Base-by-base conservation (phyloP, 2,113 vertebrate genomes). In the Catharus minimus region DNA sequence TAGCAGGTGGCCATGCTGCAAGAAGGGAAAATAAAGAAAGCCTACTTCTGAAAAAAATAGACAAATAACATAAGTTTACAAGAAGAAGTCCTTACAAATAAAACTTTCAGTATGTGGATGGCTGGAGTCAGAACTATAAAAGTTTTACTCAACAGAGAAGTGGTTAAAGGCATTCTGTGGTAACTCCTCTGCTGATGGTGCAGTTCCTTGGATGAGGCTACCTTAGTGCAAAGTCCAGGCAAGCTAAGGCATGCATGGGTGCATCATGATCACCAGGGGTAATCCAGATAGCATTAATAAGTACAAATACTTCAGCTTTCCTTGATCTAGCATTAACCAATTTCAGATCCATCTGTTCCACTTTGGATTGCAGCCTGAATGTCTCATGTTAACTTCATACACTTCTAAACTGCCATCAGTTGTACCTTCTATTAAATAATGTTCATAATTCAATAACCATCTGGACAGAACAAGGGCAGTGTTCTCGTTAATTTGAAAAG, bases 321-420 rank as follows among this genome's bases (percentile, higher is more conserved):
- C 68, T 94, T 96, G 62, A 46, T 93, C 57, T 73, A 95, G 57
- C 62, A 93, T 89, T 89, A 96, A 94, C 62, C 76, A 89, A 30
- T 84, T 93, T 92, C 87, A 82, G 75, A 74, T 81, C 93, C 95
- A 95, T 94, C 90, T 95, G 85, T 82, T 92, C 44, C n/a, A 23
- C 24, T 91, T 93, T 93, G 90, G 83, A 86, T 46, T 84, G 91
- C 56, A 71, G 82, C 80, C 81, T 84, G 73, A 82, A 86, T 87
- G 30, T 90, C 87, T 86, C 86, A 90, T 85, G 65, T 60, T 88
- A 82, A 68, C n/a, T 89, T 86, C 64, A 46, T 41, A 82, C 46
- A 55, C 22, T 86, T 84, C 53, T 86, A 58, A 93, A 88, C n/a
- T 86, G 58, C 80, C 64, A 47, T 55, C 44, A 36, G 68, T 77